Conservation (phyloP, 2,113 vertebrate genomes). For the Sylvicapra grimmia region DNA sequence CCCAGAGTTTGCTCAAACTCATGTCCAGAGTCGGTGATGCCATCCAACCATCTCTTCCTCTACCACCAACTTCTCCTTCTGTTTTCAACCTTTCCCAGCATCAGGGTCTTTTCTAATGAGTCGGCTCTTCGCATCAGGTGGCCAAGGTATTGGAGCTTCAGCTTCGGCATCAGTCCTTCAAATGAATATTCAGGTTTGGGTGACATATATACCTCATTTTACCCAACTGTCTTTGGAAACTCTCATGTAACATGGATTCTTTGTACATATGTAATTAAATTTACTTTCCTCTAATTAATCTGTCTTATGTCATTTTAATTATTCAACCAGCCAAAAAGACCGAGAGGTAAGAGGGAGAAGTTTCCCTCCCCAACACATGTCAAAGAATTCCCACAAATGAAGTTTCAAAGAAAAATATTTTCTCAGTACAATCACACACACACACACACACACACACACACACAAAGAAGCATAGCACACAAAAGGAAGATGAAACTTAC, state of each 20-base stretch:
- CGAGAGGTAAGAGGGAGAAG: not conserved
- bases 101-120: not conserved
- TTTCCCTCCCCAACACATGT: not conserved
- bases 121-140: rapidly evolving
- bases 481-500: not conserved
- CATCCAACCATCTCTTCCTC: not conserved
- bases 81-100: not conserved
- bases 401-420: not conserved
- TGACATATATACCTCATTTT: not conserved
- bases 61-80: not conserved
- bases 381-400: not conserved
- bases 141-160: not conserved
- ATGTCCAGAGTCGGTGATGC: not conserved
- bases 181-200: not conserved
- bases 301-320: not conserved
- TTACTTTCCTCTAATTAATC: not conserved
- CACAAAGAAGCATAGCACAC: not conserved
- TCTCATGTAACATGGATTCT: not conserved
- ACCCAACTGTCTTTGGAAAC: not conserved
- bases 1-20: not conserved
- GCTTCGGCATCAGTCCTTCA: not conserved
- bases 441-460: not conserved
- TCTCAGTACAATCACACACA: not conserved
- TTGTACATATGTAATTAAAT: not conserved
- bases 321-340: not conserved